Evolutionary conservation across 2,797 vertebrate species (phyloP).

Genomic region (Diglossa cyanea): DNA sequence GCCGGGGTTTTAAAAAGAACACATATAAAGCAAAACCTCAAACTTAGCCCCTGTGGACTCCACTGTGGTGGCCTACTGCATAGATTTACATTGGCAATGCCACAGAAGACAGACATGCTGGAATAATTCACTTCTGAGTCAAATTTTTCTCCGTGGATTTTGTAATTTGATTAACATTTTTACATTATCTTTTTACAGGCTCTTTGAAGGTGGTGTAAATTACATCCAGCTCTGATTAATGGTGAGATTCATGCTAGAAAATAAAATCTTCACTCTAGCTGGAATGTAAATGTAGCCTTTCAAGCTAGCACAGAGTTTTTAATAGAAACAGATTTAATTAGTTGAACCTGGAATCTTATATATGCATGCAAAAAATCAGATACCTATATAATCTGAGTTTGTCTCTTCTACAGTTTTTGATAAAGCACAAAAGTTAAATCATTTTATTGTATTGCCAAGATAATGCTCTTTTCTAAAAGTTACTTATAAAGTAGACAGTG

Average conservation of each 20-base stretch:
- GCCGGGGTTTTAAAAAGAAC: neutral
- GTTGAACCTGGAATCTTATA: neutral
- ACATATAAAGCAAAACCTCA: slow-evolving; percentile 8
- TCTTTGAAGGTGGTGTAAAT: slow-evolving; percentile 52
- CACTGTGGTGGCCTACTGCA: slow-evolving; percentile 49
- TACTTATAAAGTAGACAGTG: neutral
- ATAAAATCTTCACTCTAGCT: slow-evolving; percentile 13
- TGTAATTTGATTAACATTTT: slow-evolving; percentile 58
- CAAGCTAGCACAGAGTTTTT: neutral
- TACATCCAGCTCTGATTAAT: slow-evolving; percentile 36
- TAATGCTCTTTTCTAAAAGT: neutral
- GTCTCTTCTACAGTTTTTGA: neutral
- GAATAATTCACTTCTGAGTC: slow-evolving; percentile 65
- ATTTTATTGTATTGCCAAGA: neutral
- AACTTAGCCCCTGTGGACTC: slow-evolving; percentile 14
- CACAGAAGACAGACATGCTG: slow-evolving; percentile 39
- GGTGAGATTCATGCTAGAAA: slow-evolving; percentile 30
- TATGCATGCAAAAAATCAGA: neutral
- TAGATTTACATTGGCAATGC: slow-evolving; percentile 64
- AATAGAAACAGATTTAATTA: neutral
- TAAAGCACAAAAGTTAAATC: neutral
- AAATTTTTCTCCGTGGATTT: slow-evolving; percentile 49
- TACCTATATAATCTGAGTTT: neutral
- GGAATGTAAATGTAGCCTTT: slow-evolving; percentile 16
- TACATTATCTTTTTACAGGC: slow-evolving; percentile 51